Conservation (phyloP, 1,140 invertebrate species). For the Cyrtorhinus lividipennis region DNA sequence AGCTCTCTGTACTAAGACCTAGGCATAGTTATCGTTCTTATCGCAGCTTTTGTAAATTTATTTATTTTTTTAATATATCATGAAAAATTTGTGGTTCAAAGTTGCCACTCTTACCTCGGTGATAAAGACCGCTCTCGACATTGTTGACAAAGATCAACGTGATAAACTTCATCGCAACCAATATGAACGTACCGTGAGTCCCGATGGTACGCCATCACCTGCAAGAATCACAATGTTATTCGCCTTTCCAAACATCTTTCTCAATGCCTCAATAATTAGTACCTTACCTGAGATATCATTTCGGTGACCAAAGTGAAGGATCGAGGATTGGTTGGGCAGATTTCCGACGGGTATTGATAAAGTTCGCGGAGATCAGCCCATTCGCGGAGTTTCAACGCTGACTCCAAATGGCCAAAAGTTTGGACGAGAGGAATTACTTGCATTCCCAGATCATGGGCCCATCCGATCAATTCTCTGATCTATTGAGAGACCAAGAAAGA, state of each 20-base stretch:
- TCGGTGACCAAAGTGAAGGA: constrained; percentile 21
- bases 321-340: constrained; percentile 21
- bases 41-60: constrained; percentile 19
- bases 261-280: too few species aligned
- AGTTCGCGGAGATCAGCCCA: constrained; percentile 40
- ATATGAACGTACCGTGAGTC: constrained; percentile 28
- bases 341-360: constrained; percentile 34
- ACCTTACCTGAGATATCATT: constrained; percentile 22
- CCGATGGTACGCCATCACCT: constrained; percentile 31
- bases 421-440: constrained; percentile 51
- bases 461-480: constrained; percentile 28
- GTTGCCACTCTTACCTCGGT: not conserved
- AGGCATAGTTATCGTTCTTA: constrained; percentile 11
- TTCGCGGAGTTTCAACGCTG: constrained; percentile 40
- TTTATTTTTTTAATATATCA: not conserved
- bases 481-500: constrained; percentile 18
- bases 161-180: constrained; percentile 31
- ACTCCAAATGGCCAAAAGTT: constrained; percentile 54
- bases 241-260: not conserved
- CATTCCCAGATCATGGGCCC: constrained; percentile 30
- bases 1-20: constrained; percentile 16
- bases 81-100: not conserved
- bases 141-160: constrained; percentile 32
- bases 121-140: not conserved
- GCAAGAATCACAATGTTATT: not conserved